A percentile compares a stretch with the other conserved stretches of the same genome.
phyloP scores from a whole-genome alignment of 2,888 invertebrate genomes.

The Nephrotoma appendiculata region DNA sequence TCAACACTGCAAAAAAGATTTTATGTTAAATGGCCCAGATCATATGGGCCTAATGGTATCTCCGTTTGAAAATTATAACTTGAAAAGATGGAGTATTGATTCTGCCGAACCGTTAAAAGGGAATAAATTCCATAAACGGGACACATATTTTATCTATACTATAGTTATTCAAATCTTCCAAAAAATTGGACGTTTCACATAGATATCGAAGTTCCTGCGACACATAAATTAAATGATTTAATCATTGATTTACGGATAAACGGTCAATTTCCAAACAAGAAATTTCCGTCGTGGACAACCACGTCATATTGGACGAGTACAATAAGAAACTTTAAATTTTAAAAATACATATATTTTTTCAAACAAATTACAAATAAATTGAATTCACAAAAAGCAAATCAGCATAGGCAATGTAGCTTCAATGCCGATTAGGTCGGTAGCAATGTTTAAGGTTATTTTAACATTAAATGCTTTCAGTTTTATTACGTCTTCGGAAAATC shows the following conservation, averaged over 20 bases:
- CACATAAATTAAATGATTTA: slow-evolving; percentile 12
- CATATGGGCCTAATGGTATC: slow-evolving; percentile 51
- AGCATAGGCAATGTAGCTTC: too few species aligned
- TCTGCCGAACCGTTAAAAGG: slow-evolving; percentile 37
- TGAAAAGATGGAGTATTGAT: slow-evolving; percentile 42
- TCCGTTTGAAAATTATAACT: slow-evolving; percentile 38
- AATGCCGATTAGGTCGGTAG: too few species aligned
- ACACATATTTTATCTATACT: slow-evolving; percentile 54
- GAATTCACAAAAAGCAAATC: too few species aligned
- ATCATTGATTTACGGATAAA: slow-evolving; percentile 40
- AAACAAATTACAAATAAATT: not conserved
- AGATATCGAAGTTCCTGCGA: slow-evolving; percentile 2
- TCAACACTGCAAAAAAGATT: too few species aligned
- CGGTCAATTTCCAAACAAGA: slow-evolving; percentile 41
- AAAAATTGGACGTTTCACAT: slow-evolving; percentile 36
- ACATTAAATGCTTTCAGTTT: too few species aligned
- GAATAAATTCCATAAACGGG: slow-evolving; percentile 35
- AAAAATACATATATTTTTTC: slow-evolving; percentile 9
- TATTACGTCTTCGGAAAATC: too few species aligned
- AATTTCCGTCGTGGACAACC: slow-evolving; percentile 50
- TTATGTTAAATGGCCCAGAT: slow-evolving; percentile 43
- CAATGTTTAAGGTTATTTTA: too few species aligned
- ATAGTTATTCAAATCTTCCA: slow-evolving; percentile 44
- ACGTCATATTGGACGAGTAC: slow-evolving; percentile 55
- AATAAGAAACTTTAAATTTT: slow-evolving; percentile 45